phyloP scores from a whole-genome alignment of 2,113 vertebrate species.

The Gavia stellata region DNA sequence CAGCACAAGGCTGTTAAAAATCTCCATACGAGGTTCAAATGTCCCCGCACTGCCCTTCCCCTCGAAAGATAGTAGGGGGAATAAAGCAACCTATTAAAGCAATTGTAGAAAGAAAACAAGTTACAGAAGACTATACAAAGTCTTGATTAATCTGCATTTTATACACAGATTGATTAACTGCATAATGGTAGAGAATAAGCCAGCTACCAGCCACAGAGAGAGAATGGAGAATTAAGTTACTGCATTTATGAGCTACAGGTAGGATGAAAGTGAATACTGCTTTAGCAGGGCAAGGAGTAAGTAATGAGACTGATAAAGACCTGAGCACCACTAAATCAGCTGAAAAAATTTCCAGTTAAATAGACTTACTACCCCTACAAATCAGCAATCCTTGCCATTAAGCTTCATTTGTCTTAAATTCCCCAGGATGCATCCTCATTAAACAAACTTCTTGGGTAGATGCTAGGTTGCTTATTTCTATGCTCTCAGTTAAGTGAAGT shows the following conservation, averaged over 20 bases:
- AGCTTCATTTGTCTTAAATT: not conserved
- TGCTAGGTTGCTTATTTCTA: not conserved
- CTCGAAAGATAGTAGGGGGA: not conserved
- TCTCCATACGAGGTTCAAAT: accelerated
- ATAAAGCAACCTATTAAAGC: not conserved
- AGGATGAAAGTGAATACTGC: not conserved
- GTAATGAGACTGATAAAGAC: not conserved
- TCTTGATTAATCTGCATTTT: not conserved
- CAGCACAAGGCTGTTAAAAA: not conserved
- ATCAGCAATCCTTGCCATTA: not conserved
- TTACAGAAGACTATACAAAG: not conserved
- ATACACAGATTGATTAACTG: not conserved
- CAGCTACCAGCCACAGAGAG: not conserved
- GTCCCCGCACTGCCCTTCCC: not conserved
- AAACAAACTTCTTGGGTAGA: not conserved
- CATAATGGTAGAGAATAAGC: not conserved
- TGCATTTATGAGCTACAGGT: not conserved
- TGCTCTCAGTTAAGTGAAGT: not conserved
- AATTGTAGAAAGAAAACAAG: not conserved
- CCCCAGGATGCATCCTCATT: not conserved
- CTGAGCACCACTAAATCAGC: not conserved
- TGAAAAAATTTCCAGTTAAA: not conserved
- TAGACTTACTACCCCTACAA: conserved; percentile 6
- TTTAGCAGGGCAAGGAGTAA: not conserved
- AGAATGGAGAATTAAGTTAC: not conserved